These are phyloP conservation scores for Globodera ellingtonae DNA, from an alignment of 1,140 invertebrate genomes.

Conservation along the genomic window DNA sequence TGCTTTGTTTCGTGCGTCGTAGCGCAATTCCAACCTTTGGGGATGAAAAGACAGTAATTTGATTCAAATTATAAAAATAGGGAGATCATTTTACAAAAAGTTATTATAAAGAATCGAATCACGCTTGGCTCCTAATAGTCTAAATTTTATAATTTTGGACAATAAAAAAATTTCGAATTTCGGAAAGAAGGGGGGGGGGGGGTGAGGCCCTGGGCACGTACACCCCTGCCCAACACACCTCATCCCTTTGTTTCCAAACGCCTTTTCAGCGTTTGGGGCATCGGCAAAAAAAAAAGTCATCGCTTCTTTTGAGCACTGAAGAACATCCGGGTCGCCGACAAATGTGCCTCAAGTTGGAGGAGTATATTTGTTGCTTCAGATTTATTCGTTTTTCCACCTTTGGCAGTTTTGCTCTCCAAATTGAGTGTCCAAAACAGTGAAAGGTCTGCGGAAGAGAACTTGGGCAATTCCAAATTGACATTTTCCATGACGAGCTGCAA, in stretches of 20 bases:
- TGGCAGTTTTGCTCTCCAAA: slow-evolving; percentile 43
- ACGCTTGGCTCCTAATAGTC: no score
- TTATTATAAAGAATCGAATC: no score
- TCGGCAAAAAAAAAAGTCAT: slow-evolving; percentile 40
- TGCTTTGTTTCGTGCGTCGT: slow-evolving; percentile 44
- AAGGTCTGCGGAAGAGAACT: slow-evolving; percentile 38
- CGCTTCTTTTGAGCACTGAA: slow-evolving; percentile 41
- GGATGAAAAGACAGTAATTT: no score
- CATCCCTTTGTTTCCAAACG: slow-evolving; percentile 27
- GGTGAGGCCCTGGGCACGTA: no score
- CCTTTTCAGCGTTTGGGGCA: slow-evolving; percentile 18
- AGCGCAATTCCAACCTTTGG: slow-evolving; percentile 30
- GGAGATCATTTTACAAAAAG: no score
- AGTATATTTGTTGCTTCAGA: not conserved
- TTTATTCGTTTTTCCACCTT: slow-evolving; percentile 24
- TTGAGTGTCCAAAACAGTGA: slow-evolving; percentile 22
- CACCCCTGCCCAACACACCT: slow-evolving; percentile 16
- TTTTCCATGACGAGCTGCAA: slow-evolving; percentile 32
- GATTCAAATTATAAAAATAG: no score
- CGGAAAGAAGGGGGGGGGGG: no score
- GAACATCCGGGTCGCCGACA: slow-evolving; percentile 34
- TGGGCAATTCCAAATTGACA: slow-evolving; percentile 41
- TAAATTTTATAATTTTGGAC: not conserved
- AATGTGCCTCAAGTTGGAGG: slow-evolving; percentile 38
- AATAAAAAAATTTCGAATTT: slow-evolving; percentile 8